Evolutionary conservation across 2,888 invertebrate genomes (phyloP).

Genomic region (Reticulitermes lucifugus): DNA sequence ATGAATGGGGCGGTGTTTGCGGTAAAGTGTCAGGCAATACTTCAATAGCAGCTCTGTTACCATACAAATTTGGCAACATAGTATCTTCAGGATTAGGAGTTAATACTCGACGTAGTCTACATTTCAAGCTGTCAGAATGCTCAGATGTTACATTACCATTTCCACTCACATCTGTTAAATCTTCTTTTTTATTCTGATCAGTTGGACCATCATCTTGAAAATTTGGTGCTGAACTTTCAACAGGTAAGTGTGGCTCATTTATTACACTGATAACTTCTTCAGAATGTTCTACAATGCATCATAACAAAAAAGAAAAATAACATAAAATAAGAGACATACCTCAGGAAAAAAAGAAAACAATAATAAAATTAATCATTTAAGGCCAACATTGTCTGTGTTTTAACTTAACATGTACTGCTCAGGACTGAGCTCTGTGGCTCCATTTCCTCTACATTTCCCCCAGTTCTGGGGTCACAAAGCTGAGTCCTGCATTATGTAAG

Average conservation of each 20-base stretch:
- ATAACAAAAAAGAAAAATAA: background rate
- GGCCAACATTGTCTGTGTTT: too few species aligned
- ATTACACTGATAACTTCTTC: background rate
- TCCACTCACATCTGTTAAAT: background rate
- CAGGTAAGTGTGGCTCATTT: background rate
- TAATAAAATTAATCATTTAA: background rate
- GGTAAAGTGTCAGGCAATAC: slow-evolving; percentile 17
- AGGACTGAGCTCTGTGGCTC: too few species aligned
- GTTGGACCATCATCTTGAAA: background rate
- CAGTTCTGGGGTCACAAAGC: too few species aligned
- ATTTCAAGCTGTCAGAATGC: background rate
- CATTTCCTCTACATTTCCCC: too few species aligned
- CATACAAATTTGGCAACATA: slow-evolving; percentile 35
- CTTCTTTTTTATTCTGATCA: background rate
- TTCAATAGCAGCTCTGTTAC: slow-evolving; percentile 2
- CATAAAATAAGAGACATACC: background rate
- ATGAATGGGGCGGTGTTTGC: background rate
- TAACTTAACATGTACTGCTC: too few species aligned
- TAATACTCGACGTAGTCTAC: slow-evolving; percentile 22
- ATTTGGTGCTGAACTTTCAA: background rate
- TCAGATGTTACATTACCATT: background rate
- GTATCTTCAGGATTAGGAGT: slow-evolving; percentile 47
- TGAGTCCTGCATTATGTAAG: too few species aligned
- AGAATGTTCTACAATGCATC: background rate
- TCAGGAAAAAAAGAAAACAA: background rate